Base-by-base conservation (phyloP, 2,797 vertebrate species). In the Eutrigla gurnardus region DNA sequence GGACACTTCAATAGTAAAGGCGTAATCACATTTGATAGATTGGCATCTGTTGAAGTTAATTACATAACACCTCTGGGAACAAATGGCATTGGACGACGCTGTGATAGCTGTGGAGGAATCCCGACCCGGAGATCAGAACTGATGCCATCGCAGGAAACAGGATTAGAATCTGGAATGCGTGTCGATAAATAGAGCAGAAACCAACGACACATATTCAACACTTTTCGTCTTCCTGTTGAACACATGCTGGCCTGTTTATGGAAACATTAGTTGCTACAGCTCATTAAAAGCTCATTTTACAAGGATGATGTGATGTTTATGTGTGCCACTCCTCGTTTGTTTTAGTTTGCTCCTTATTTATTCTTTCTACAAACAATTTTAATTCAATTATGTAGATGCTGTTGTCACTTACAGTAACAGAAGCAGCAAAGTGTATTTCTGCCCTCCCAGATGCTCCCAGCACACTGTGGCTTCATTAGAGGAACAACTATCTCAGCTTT, bases 381-480 rank as follows among this genome's bases (percentile, higher is more conserved):
- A 49, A n/a, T 69, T n/a, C 2, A 37, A 18, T 14, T 53, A 58
- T 64, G 25, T 36, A 7, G 39, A 61, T 43, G 14, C 35, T 54
- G 25, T 54, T 50, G 60, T 50, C 15, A 4, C 42, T 18, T 36
- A 36, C 11, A 18, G 17, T 49, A 58, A 4, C 25, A 43, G 46
- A 53, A 70, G 63, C 61, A 37, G 3, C n/a, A 60, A 35, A 65
- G 14, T 47, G 25, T 39, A 57, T 37, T 17, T 67, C 35, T 35
- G 4, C 18, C 59, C 57, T 58, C 33, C 36, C 6, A 49, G 32
- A 67, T 45, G 39, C 55, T 53, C 14, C 45, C n/a, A 18, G 17
- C 36, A 37, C 65, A 61, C 65, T 32, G 25, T 36, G 37, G 43
- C 46, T 65, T 59, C 61, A 79, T 61, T 45, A 58, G 13, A 73